phyloP scores from a whole-genome alignment of 37 sponge, comb jelly and placozoan genomes.

The Dysidea cf. avara region DNA sequence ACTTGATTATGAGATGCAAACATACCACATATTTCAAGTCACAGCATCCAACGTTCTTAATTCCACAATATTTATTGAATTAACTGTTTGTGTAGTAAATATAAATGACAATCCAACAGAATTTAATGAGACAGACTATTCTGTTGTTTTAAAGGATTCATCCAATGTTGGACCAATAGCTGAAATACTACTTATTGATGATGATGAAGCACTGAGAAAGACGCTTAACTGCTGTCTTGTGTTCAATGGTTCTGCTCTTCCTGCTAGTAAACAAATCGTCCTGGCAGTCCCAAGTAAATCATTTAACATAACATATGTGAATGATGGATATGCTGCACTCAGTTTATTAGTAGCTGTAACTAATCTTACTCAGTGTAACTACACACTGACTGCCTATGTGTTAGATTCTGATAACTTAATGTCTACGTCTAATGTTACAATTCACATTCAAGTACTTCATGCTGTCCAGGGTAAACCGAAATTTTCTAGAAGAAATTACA shows the following conservation, averaged over 20 bases:
- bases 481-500: conserved; percentile 23
- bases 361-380: conserved; percentile 23
- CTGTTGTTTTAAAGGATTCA: conserved; percentile 16
- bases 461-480: conserved; percentile 21
- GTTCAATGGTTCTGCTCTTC: no score
- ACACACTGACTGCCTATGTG: conserved; percentile 11
- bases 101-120: conserved; percentile 66
- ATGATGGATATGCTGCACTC: conserved; percentile 1
- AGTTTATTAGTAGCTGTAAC: conserved; percentile 3
- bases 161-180: conserved; percentile 19
- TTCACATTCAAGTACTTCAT: conserved; percentile 9
- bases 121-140: conserved; percentile 13
- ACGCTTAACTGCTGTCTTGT: no score
- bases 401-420: conserved; percentile 20
- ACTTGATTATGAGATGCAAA: conserved; percentile 47
- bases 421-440: not conserved
- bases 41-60: conserved; percentile 33
- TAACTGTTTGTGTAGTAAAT: conserved; percentile 55
- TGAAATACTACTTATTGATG: conserved; percentile 13
- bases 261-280: no score
- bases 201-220: conserved; percentile 1
- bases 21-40: conserved; percentile 2
- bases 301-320: conserved; percentile 10
- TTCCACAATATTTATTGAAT: not conserved
- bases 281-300: no score